Evolutionary conservation across 2,113 vertebrate genomes (phyloP).

Genomic region (Cinclus mexicanus): DNA sequence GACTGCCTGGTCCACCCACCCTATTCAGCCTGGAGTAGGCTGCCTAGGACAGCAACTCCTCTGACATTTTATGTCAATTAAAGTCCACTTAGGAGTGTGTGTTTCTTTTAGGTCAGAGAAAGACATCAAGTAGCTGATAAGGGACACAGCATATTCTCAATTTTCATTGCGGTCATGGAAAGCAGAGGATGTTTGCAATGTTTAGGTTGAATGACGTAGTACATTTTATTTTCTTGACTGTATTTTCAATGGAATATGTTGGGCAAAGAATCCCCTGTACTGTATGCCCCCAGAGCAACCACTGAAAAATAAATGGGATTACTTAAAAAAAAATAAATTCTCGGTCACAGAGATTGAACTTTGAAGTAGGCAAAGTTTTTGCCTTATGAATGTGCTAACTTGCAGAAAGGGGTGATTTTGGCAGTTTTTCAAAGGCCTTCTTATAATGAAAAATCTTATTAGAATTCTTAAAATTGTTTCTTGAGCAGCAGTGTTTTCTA

Average conservation of each 20-base stretch:
- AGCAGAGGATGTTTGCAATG: not conserved
- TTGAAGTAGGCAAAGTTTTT: not conserved
- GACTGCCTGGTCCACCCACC: accelerated
- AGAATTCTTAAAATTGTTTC: not conserved
- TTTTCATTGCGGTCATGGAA: not conserved
- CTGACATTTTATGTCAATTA: not conserved
- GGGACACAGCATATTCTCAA: not conserved
- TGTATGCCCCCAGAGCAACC: not conserved
- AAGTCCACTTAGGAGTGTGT: not conserved
- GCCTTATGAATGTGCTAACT: not conserved
- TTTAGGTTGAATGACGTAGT: not conserved
- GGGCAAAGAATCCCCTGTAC: not conserved
- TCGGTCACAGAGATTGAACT: not conserved
- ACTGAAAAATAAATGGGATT: not conserved
- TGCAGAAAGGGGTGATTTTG: not conserved
- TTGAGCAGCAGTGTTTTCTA: not conserved
- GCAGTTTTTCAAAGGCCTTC: not conserved
- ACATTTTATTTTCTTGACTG: not conserved
- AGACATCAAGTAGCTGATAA: not conserved
- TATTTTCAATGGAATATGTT: not conserved
- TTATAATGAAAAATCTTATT: not conserved
- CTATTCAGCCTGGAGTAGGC: not conserved
- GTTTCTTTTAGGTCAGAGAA: not conserved
- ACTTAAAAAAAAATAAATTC: not conserved
- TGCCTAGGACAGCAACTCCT: not conserved